These are phyloP conservation scores for Conchocele bisecta DNA, from an alignment of 2,888 invertebrate genomes.

Conservation along the genomic window DNA sequence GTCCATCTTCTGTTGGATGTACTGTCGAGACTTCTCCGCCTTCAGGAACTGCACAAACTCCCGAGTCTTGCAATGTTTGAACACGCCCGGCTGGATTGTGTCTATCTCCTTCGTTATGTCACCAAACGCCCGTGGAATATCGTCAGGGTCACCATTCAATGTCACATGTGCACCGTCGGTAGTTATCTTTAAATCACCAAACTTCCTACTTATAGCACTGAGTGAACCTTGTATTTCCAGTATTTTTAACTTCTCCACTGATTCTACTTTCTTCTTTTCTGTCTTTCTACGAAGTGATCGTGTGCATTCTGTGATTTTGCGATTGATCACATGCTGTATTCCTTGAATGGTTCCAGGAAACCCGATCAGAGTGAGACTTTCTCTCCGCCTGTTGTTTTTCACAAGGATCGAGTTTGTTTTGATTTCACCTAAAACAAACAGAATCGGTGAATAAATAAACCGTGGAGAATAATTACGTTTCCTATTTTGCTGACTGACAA, in stretches of 20 bases:
- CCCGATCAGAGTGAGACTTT: too few species aligned
- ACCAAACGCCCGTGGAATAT: constrained; percentile 50
- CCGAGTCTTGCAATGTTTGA: constrained; percentile 35
- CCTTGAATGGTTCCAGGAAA: too few species aligned
- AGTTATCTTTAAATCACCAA: constrained; percentile 43
- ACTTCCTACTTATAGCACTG: constrained; percentile 42
- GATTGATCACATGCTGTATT: too few species aligned
- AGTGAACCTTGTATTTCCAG: constrained; percentile 49
- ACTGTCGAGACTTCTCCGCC: constrained; percentile 22
- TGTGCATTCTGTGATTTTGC: too few species aligned
- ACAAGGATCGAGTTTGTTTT: too few species aligned
- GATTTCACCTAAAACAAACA: too few species aligned
- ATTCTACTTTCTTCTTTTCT: constrained; percentile 39
- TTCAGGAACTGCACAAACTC: constrained; percentile 50
- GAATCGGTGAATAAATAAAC: too few species aligned
- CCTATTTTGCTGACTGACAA: too few species aligned
- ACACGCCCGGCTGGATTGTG: constrained; percentile 38
- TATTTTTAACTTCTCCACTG: constrained; percentile 38
- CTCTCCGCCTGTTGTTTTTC: too few species aligned
- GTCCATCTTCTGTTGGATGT: constrained; percentile 44
- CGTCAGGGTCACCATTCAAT: constrained; percentile 51
- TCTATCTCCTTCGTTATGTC: constrained; percentile 53
- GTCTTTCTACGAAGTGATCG: constrained; percentile 39
- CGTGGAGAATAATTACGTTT: too few species aligned
- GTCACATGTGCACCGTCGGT: constrained; percentile 46